Base-by-base conservation (phyloP, 2,113 vertebrate species). In the Anolis carolinensis region DNA sequence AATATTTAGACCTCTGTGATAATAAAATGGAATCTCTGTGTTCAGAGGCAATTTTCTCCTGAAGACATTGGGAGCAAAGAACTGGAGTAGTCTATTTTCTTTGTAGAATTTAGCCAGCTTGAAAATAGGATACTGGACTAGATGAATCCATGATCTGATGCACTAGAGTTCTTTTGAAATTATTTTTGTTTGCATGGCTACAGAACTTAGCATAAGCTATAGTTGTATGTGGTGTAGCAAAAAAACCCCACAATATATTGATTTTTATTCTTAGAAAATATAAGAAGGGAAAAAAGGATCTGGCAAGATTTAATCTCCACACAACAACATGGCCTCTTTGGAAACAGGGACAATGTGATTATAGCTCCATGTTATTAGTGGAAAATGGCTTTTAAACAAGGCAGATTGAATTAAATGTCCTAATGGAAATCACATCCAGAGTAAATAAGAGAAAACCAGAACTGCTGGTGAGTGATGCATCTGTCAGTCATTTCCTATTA, bases 371-470 rank as follows among this genome's bases (percentile, higher is more conserved):
- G 85, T 89, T 81, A 90, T 91, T 92, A 94, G 93, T 81, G 86
- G 81, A 84, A 88, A 91, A 76, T 86, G 85, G 74, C 91, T 92
- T 63, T 92, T 92, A 90, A 92, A 89, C 87, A 91, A 71, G 91
- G 70, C 85, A 84, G 86, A 94, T 94, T 93, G 87, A 93, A 94
- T 95, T 93, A 94, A 89, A 90, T 59, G 30, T 76, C 79, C 79
- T 93, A 74, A 92, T 92, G 89, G 71, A 89, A 82, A 86, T 85
- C 87, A 36, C 82, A 89, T 91, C 88, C 71, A 65, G 81, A 55
- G 76, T 83, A 91, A 93, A 86, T 88, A 88, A 88, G 80, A 90
- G 81, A 90, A 83, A 84, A 76, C 1, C 93, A 95, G 93, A 86
- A 10, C 63, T 84, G 11, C 70, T 55, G n/a, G 80, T 59, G 87